phyloP scores from a whole-genome alignment of 2,113 vertebrate genomes.

The Pangasianodon gigas region DNA sequence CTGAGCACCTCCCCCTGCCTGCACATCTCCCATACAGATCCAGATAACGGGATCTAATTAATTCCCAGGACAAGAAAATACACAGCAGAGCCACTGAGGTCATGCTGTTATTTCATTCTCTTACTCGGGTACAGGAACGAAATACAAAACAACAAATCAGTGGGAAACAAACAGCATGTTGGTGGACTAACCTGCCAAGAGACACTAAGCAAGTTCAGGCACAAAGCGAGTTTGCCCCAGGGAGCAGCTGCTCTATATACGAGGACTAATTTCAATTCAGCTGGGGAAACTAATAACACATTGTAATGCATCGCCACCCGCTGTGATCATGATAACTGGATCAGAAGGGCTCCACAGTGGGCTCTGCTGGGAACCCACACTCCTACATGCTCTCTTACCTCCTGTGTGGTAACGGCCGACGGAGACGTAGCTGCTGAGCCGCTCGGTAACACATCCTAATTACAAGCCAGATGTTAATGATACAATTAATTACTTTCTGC shows the following conservation, averaged over 20 bases:
- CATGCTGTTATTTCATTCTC: constrained; percentile 48
- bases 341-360: constrained; percentile 30
- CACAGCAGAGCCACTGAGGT: constrained; percentile 48
- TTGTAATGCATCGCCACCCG: constrained; percentile 39
- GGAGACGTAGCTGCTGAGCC: constrained; percentile 48
- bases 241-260: constrained; percentile 46
- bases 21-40: constrained; percentile 42
- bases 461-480: constrained; percentile 69
- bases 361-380: constrained; percentile 35
- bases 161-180: constrained; percentile 19
- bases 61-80: constrained; percentile 54
- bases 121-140: background rate
- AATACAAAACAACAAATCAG: constrained; percentile 31
- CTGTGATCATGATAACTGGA: constrained; percentile 49
- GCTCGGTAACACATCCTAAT: constrained; percentile 63
- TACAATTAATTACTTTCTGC: constrained; percentile 66
- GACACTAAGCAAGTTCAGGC: constrained; percentile 13
- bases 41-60: constrained; percentile 64
- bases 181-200: constrained; percentile 4
- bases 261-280: constrained; percentile 35
- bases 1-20: constrained; percentile 25
- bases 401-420: constrained; percentile 34
- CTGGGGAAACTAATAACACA: constrained; percentile 44
- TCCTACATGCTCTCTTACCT: constrained; percentile 5
- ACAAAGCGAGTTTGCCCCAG: constrained; percentile 22